phyloP scores from a whole-genome alignment of 2,888 invertebrate genomes.

The Drosophila anceps region DNA sequence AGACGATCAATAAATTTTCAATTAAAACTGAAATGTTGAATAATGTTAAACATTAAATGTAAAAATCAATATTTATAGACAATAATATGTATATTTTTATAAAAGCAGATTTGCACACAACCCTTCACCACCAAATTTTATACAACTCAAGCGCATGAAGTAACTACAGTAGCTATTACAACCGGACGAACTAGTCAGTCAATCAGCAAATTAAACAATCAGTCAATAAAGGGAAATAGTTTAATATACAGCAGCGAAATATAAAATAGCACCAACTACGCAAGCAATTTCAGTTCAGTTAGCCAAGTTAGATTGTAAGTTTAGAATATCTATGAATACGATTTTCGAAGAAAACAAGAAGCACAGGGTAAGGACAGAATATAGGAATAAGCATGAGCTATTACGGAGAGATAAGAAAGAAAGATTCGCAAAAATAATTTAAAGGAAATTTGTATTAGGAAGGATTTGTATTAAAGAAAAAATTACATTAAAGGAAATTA shows the following conservation, averaged over 20 bases:
- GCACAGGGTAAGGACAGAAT: neutral
- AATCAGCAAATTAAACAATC: neutral
- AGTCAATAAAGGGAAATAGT: neutral
- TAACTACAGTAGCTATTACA: constrained; percentile 2
- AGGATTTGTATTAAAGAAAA: no score
- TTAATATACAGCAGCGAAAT: neutral
- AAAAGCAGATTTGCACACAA: neutral
- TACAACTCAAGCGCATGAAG: neutral
- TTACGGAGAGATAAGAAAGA: no score
- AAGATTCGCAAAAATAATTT: no score
- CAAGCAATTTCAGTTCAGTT: no score
- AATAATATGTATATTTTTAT: neutral
- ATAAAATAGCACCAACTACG: neutral
- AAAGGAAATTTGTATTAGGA: no score
- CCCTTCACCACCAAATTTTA: neutral
- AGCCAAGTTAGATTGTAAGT: neutral
- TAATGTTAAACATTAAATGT: neutral
- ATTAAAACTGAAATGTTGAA: neutral
- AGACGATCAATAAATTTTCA: neutral
- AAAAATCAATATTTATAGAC: neutral
- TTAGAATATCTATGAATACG: neutral
- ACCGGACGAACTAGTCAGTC: neutral
- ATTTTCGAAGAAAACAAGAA: neutral
- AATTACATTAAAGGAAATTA: no score
- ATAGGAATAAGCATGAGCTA: no score